Evolutionary conservation across 2,113 vertebrate genomes (phyloP), one percentile per base, ranked within the genome.

Genomic region (Okapia johnstoni): DNA sequence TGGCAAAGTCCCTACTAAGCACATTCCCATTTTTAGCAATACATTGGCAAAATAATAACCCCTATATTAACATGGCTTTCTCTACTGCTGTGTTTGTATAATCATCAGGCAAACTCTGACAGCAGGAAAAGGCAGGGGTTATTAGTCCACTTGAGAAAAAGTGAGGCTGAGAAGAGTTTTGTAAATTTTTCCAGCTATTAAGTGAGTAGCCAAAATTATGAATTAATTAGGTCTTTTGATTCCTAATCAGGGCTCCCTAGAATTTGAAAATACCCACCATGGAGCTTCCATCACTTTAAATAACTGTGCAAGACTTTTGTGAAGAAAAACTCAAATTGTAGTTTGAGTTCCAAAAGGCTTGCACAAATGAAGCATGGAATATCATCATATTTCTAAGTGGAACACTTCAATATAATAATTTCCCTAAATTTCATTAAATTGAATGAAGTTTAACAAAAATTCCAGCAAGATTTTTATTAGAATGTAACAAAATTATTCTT

Each of bases 381-480:
- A n/a, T 50, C 17, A 43, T 30, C 13, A 55, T 30, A 55, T 63
- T 89, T 90, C 70, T 77, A 63, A 87, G 15, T 84, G 73, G 25
- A 88, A 76, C 12, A 43, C 50, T 76, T 90, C 12, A 86, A 61
- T 90, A 50, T 43, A 40, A 19, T 55, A 85, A 94, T 58, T 33
- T 3, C 28, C 50, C 48, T 2, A 60, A 87, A 93, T 66, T 90
- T 76, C 48, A 55, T 63, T n/a, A 87, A 63, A 52, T 77, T 46
- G 80, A 93, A 91, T 40, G 19, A n/a, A 92, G 50, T 94, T 97
- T 66, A 70, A 91, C 43, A 43, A 91, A 92, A 85, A 92, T 88
- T 70, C 25, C 52, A 81, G 26, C 5, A 93, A 61, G 9, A 36
- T 48, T 63, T 96, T 96, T 93, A 58, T 76, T 93, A 8, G 46